Conservation (phyloP, 2,888 invertebrate species). For the Belgica antarctica region DNA sequence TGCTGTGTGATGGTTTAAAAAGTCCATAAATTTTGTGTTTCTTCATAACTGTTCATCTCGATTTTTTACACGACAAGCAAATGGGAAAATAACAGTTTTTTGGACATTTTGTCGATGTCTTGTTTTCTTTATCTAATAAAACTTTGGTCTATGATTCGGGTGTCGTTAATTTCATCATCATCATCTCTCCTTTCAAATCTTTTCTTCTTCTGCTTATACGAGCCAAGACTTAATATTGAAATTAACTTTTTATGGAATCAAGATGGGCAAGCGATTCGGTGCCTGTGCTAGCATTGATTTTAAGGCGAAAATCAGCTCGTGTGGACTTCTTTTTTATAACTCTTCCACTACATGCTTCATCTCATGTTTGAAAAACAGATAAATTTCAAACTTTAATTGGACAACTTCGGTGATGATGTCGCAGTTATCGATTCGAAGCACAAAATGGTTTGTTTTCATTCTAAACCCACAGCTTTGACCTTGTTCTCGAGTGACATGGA, state of each 20-base stretch:
- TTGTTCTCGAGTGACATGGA: neutral
- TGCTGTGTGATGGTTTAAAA: slow-evolving; percentile 32
- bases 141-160: slow-evolving; percentile 3
- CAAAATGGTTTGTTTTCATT: neutral
- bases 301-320: too few species aligned
- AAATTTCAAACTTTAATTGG: slow-evolving; percentile 29
- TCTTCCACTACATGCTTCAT: neutral
- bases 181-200: neutral
- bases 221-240: neutral
- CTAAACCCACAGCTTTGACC: neutral
- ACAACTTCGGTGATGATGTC: slow-evolving; percentile 10
- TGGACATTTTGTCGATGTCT: slow-evolving; percentile 11
- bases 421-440: neutral
- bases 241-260: neutral
- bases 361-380: slow-evolving; percentile 10
- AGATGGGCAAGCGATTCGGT: neutral
- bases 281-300: neutral
- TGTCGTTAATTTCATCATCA: neutral
- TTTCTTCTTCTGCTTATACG: too few species aligned
- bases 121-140: slow-evolving; percentile 1
- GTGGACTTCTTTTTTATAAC: neutral
- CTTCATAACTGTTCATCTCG: slow-evolving; percentile 42
- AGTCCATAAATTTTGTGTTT: slow-evolving; percentile 42
- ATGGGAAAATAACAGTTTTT: slow-evolving; percentile 28
- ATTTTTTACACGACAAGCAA: slow-evolving; percentile 31